These are phyloP conservation scores for Habropoda laboriosa DNA, from an alignment of 1,140 invertebrate species.

Conservation along the genomic window DNA sequence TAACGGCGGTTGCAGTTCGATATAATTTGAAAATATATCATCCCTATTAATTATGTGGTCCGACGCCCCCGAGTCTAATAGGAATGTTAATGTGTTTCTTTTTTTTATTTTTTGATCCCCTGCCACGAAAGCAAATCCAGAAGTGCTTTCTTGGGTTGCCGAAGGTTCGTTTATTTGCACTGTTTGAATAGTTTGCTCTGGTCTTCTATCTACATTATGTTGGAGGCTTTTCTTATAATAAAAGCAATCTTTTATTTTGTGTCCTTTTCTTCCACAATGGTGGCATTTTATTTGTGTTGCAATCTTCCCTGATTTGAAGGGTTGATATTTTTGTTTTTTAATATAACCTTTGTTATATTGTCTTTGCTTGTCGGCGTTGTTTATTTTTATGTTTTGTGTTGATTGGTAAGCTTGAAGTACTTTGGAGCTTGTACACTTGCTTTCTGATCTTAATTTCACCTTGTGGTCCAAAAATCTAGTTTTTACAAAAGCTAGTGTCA, in stretches of 20 bases:
- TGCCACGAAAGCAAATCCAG: not conserved
- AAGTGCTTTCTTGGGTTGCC: not conserved
- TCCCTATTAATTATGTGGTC: not conserved
- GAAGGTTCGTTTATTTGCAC: not conserved
- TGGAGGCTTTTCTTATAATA: not conserved
- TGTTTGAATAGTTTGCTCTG: not conserved
- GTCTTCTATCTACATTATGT: not conserved
- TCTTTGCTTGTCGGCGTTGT: not conserved
- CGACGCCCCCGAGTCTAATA: not conserved
- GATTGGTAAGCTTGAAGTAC: not conserved
- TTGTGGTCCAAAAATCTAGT: conserved; percentile 19
- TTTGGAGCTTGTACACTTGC: not conserved
- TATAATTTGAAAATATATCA: not conserved
- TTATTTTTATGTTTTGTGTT: not conserved
- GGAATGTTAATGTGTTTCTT: not conserved
- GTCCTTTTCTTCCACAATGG: conserved; percentile 10
- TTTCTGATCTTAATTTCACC: not conserved
- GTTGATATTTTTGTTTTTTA: not conserved
- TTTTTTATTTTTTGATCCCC: not conserved
- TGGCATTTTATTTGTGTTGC: not conserved
- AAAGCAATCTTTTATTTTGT: not conserved
- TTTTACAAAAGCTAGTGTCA: conserved; percentile 16
- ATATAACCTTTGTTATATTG: not conserved
- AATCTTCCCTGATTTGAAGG: not conserved
- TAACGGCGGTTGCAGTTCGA: not conserved